Conservation (phyloP, 1,140 invertebrate genomes). For the Cataglyphis hispanica region DNA sequence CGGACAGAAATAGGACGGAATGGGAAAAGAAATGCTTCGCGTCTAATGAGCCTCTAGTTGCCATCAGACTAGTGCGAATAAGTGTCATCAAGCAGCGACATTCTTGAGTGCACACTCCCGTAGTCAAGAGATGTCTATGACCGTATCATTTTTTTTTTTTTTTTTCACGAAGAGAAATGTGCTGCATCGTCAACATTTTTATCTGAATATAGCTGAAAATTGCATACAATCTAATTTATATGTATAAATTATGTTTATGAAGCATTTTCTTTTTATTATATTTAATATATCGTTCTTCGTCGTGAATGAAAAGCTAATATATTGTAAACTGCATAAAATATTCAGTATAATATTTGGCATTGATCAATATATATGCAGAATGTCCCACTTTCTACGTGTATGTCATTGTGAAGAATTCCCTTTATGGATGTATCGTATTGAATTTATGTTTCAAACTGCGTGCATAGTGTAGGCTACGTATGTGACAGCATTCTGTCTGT, state of each 20-base stretch:
- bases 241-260: neutral
- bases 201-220: neutral
- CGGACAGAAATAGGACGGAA: conserved; percentile 50
- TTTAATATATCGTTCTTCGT: neutral
- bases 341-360: neutral
- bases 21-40: conserved; percentile 12
- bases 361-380: neutral
- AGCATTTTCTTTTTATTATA: too few species aligned
- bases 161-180: neutral
- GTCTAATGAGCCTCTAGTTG: conserved; percentile 79
- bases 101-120: conserved; percentile 34
- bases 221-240: neutral
- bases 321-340: neutral
- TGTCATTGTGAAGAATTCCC: conserved; percentile 39
- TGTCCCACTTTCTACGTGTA: neutral
- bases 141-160: conserved; percentile 15
- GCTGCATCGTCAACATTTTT: neutral
- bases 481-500: conserved; percentile 60
- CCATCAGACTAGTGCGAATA: conserved; percentile 72
- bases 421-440: conserved; percentile 41
- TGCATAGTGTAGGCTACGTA: conserved; percentile 15
- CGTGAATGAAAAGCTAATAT: neutral
- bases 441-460: conserved; percentile 53
- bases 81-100: conserved; percentile 48
- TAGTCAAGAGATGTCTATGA: conserved; percentile 12